Evolutionary conservation across 1,140 invertebrate species (phyloP).

Genomic region (Penaeus indicus): DNA sequence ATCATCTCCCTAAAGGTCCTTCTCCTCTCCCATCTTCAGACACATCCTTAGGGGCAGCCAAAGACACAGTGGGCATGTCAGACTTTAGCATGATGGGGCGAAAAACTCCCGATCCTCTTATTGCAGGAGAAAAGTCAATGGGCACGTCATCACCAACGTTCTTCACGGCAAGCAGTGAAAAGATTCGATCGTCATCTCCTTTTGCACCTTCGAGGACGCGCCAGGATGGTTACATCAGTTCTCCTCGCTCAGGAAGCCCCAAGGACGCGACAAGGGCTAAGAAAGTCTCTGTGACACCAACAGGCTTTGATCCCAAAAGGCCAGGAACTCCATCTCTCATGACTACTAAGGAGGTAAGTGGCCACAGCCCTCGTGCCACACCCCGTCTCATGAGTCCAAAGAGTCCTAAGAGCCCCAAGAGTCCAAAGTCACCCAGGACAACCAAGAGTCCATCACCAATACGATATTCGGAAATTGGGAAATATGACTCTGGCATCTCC

Average conservation of each 20-base stretch:
- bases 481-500: slow-evolving; percentile 86
- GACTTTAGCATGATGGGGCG: slow-evolving; percentile 50
- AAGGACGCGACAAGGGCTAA: slow-evolving; percentile 54
- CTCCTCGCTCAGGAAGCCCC: slow-evolving; percentile 57
- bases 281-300: slow-evolving; percentile 46
- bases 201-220: slow-evolving; percentile 51
- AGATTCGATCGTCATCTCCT: slow-evolving; percentile 40
- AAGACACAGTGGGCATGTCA: slow-evolving; percentile 42
- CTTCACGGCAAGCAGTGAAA: slow-evolving; percentile 43
- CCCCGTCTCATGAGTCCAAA: slow-evolving; percentile 85
- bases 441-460: slow-evolving; percentile 81
- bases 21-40: slow-evolving; percentile 34
- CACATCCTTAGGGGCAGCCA: neutral
- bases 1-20: slow-evolving; percentile 39
- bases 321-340: slow-evolving; percentile 59
- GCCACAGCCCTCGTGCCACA: slow-evolving; percentile 52
- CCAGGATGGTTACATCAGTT: slow-evolving; percentile 57
- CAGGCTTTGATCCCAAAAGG: slow-evolving; percentile 53
- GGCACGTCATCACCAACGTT: slow-evolving; percentile 58
- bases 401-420: slow-evolving; percentile 74
- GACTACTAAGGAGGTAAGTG: slow-evolving; percentile 51
- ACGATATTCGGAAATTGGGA: slow-evolving; percentile 77
- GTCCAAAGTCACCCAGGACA: slow-evolving; percentile 78
- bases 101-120: slow-evolving; percentile 57
- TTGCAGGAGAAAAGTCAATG: slow-evolving; percentile 29